Conservation (phyloP, 2,113 vertebrate species). For the Puma concolor region DNA sequence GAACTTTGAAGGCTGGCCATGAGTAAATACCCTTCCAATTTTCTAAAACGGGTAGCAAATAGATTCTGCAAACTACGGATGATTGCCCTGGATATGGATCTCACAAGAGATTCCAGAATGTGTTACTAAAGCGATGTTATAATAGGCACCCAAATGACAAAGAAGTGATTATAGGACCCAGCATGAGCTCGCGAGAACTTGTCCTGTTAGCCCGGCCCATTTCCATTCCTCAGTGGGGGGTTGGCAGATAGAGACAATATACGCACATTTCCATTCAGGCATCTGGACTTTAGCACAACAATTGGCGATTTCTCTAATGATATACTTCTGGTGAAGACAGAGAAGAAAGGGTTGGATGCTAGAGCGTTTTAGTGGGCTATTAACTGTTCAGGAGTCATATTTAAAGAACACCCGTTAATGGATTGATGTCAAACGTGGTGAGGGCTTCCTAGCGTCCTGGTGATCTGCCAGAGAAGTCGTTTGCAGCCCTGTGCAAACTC, state of each 20-base stretch:
- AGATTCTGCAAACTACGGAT: conserved; percentile 50
- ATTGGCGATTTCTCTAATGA: background rate
- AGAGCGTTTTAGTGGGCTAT: background rate
- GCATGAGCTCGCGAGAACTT: background rate
- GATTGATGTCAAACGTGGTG: background rate
- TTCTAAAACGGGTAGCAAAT: conserved; percentile 67
- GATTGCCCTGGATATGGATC: conserved; percentile 47
- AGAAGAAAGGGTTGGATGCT: conserved; percentile 14
- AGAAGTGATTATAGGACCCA: conserved; percentile 50
- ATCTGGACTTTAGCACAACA: conserved; percentile 35
- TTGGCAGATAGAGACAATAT: conserved; percentile 22
- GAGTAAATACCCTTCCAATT: conserved; percentile 44
- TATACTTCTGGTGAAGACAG: background rate
- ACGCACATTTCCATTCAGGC: background rate
- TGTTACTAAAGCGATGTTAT: background rate
- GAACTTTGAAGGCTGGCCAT: conserved; percentile 20
- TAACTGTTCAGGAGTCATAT: conserved; percentile 26
- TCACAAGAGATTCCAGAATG: conserved; percentile 49
- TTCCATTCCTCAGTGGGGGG: conserved; percentile 44
- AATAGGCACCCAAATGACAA: conserved; percentile 57
- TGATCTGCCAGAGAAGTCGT: background rate
- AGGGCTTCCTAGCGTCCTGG: background rate
- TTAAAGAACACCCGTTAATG: background rate
- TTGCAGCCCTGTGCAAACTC: background rate
- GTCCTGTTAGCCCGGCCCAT: background rate